phyloP scores from a whole-genome alignment of 2,797 vertebrate genomes.

The Chaetophractus vellerosus region DNA sequence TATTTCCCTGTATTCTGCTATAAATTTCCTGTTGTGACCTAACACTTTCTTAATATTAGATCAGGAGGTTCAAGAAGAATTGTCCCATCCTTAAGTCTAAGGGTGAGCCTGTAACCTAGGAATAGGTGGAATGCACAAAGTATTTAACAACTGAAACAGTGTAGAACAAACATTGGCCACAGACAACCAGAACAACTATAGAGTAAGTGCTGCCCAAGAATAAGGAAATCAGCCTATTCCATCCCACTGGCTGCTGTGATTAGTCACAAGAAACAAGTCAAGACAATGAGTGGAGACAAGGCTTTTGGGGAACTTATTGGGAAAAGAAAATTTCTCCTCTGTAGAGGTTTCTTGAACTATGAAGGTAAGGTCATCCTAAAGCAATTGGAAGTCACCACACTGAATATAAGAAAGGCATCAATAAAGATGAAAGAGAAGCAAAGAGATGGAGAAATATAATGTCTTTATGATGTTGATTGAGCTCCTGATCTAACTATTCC shows the following conservation, averaged over 20 bases:
- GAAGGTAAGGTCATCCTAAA: not conserved
- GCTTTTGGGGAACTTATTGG: not conserved
- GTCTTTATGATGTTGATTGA: not conserved
- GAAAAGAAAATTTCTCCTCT: not conserved
- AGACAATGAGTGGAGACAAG: not conserved
- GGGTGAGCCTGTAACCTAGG: not conserved
- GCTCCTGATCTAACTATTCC: not conserved
- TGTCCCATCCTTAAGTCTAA: not conserved
- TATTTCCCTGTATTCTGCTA: not conserved
- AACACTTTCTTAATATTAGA: not conserved
- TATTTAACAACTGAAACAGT: not conserved
- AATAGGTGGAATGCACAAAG: not conserved
- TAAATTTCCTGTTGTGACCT: not conserved
- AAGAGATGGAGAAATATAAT: not conserved
- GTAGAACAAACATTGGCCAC: not conserved
- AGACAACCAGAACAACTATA: not conserved
- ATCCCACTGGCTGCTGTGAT: not conserved
- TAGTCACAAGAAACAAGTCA: not conserved
- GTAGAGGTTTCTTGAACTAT: not conserved
- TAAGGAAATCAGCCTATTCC: not conserved
- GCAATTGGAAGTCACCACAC: not conserved
- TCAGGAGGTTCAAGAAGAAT: not conserved
- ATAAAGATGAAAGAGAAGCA: not conserved
- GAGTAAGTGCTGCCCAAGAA: not conserved
- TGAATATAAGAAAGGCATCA: not conserved